These are phyloP conservation scores for Prinia subflava DNA, from an alignment of 2,113 vertebrate species.

Conservation along the genomic window DNA sequence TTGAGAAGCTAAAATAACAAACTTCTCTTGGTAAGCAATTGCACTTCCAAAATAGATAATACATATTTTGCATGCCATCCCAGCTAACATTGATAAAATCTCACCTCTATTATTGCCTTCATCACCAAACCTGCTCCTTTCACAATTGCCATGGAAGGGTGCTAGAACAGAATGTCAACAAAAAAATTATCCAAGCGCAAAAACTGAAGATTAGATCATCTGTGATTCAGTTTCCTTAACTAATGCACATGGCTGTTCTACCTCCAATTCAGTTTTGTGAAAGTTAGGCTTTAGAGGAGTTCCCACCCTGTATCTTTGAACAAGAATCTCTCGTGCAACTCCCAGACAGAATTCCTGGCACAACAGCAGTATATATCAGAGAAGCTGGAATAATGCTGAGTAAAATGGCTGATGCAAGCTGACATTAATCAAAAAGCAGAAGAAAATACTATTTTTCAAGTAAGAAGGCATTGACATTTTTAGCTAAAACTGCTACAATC, in stretches of 20 bases:
- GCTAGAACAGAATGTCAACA: conserved; percentile 70
- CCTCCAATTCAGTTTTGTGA: not conserved
- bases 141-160: conserved; percentile 98
- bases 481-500: not conserved
- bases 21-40: not conserved
- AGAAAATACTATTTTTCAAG: not conserved
- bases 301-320: not conserved
- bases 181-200: not conserved
- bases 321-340: not conserved
- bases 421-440: not conserved
- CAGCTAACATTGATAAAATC: not conserved
- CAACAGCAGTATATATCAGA: not conserved
- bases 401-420: not conserved
- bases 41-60: not conserved
- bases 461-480: not conserved
- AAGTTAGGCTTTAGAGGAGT: not conserved
- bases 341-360: not conserved
- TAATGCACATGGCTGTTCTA: not conserved
- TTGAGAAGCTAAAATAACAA: not conserved
- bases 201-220: not conserved
- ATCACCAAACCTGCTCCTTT: conserved; percentile 98
- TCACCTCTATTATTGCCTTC: conserved; percentile 99
- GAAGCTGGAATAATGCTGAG: not conserved
- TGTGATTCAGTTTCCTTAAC: not conserved
- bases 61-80: not conserved